phyloP scores from a whole-genome alignment of 2,797 vertebrate species.

The Chlorospingus flavigularis region DNA sequence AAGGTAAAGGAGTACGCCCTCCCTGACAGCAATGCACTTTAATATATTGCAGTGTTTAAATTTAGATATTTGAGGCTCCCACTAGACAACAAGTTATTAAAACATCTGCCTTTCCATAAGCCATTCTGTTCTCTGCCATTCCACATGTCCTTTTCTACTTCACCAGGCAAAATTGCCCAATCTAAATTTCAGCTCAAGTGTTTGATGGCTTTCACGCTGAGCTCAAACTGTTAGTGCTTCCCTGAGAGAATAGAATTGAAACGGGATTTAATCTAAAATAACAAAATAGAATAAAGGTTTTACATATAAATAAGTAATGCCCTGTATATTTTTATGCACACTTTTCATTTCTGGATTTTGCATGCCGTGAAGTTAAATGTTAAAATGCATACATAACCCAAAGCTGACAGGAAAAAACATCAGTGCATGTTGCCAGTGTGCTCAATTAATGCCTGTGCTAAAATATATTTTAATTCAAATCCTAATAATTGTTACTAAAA shows the following conservation, averaged over 20 bases:
- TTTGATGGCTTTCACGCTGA: constrained; percentile 85
- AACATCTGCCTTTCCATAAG: constrained; percentile 82
- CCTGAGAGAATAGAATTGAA: constrained; percentile 84
- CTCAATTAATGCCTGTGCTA: constrained; percentile 19
- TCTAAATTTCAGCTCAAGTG: constrained; percentile 87
- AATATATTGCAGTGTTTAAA: constrained; percentile 69
- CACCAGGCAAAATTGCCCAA: constrained; percentile 84
- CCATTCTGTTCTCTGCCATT: constrained; percentile 75
- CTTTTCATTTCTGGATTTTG: constrained; percentile 53
- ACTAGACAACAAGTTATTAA: constrained; percentile 77
- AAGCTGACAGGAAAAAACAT: not conserved
- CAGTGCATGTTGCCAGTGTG: not conserved
- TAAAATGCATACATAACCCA: constrained; percentile 43
- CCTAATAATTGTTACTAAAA: not conserved
- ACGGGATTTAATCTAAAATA: constrained; percentile 82
- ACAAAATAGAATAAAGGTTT: constrained; percentile 81
- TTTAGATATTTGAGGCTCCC: constrained; percentile 71
- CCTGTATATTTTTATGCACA: constrained; percentile 65
- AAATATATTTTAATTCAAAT: constrained; percentile 20
- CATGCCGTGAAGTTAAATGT: constrained; percentile 31
- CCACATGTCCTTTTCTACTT: constrained; percentile 82
- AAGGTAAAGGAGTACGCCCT: not conserved
- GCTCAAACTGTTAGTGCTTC: constrained; percentile 83
- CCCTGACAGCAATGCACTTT: constrained; percentile 35
- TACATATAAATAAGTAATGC: constrained; percentile 81